Conservation (phyloP, 2,888 invertebrate species). For the Andrena dorsata region DNA sequence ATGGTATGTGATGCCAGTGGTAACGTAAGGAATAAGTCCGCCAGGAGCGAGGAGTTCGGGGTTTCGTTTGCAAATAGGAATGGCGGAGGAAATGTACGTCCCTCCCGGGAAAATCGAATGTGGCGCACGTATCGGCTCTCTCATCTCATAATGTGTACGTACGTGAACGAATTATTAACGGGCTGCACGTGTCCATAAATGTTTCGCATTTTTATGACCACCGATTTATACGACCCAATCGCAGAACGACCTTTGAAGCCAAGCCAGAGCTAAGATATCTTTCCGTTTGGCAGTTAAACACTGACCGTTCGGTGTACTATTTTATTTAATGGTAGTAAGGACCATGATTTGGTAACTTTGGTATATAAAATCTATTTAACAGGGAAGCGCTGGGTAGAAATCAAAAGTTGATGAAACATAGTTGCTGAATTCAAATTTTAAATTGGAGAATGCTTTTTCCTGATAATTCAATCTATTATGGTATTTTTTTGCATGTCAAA, state of each 20-base stretch:
- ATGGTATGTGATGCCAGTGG: slow-evolving; percentile 25
- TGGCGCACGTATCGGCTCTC: slow-evolving; percentile 19
- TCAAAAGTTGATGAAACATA: too few species aligned
- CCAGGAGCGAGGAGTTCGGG: slow-evolving; percentile 6
- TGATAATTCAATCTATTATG: too few species aligned
- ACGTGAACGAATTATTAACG: slow-evolving; percentile 19
- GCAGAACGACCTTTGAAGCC: background rate
- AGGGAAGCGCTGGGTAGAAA: too few species aligned
- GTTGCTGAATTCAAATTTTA: too few species aligned
- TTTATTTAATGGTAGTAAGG: too few species aligned
- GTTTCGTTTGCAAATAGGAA: slow-evolving; percentile 42
- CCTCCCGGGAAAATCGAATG: slow-evolving; percentile 13
- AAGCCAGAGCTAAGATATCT: background rate
- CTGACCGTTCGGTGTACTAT: too few species aligned
- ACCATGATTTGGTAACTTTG: too few species aligned
- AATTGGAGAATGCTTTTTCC: too few species aligned
- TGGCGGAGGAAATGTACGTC: slow-evolving; percentile 10
- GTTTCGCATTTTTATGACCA: background rate
- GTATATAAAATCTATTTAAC: too few species aligned
- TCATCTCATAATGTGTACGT: slow-evolving; percentile 13
- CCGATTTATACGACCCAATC: background rate
- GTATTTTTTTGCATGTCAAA: too few species aligned
- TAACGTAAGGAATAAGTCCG: slow-evolving; percentile 33
- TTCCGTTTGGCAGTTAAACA: background rate
- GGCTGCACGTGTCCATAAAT: background rate